phyloP scores from a whole-genome alignment of 2,888 invertebrate species.

The Aphrophora alni region DNA sequence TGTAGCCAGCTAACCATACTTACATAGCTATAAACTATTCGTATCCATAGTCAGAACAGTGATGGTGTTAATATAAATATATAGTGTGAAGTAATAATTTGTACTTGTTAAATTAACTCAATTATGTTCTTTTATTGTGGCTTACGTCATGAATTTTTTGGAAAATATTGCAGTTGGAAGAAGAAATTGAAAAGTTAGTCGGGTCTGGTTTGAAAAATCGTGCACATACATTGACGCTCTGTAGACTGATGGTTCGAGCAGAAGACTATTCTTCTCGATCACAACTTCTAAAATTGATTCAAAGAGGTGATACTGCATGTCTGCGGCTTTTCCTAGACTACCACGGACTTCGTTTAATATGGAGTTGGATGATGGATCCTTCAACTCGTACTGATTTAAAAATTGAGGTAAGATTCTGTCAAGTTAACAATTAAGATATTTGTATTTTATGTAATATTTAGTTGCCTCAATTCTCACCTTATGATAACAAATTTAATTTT shows the following conservation, averaged over 20 bases:
- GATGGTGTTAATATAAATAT: too few relatives aligned
- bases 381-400: constrained; percentile 43
- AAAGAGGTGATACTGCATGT: constrained; percentile 81
- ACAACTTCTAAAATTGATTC: constrained; percentile 77
- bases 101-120: too few relatives aligned
- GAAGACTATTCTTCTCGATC: constrained; percentile 78
- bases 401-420: constrained; percentile 49
- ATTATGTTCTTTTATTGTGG: too few relatives aligned
- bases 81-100: too few relatives aligned
- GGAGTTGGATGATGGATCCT: constrained; percentile 79
- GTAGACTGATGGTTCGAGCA: constrained; percentile 91
- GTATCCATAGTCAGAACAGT: too few relatives aligned
- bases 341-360: constrained; percentile 87
- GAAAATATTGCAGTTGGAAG: constrained; percentile 80
- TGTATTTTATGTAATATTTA: too few relatives aligned
- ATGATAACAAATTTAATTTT: background rate
- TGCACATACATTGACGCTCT: constrained; percentile 85
- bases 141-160: background rate
- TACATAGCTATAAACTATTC: too few relatives aligned
- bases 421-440: too few relatives aligned
- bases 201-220: constrained; percentile 86
- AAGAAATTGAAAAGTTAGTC: constrained; percentile 83
- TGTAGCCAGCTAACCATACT: too few relatives aligned
- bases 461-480: constrained; percentile 2
- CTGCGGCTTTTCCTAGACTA: constrained; percentile 90